Base-by-base conservation (phyloP, 2,797 vertebrate genomes). In the Siniperca undulata region DNA sequence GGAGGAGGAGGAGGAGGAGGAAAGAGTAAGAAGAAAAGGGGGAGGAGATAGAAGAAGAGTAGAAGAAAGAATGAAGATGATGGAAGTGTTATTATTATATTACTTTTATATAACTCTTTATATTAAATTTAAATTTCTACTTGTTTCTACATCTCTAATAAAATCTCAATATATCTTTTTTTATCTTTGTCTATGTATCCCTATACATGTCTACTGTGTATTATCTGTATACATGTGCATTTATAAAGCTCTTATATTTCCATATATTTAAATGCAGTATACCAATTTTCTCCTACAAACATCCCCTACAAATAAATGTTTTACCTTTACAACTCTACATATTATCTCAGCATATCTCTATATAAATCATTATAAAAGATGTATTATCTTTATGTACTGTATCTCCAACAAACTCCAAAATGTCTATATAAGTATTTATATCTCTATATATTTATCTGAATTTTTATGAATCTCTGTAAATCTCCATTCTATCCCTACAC, bases 21-120 rank as follows among this genome's bases (percentile, higher is more conserved):
- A 20, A 58, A 24, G 69, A 68, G 27, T 46, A 38, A 13, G 66
- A 58, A 71, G n/a, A 59, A 22, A 24, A 34, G 34, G 44, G 36
- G 9, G n/a, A 40, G 66, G 48, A 13, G 42, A 70, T 58, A 44
- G 7, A 50, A 62, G 27, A 70, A 38, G 53, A 67, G 62, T 24
- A 38, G 59, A 59, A 24, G 52, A 52, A 83, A 70, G 71, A 53
- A 46, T 62, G 62, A 77, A 56, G 74, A 81, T 60, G 34, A 67
- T 79, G 14, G 55, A 76, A 72, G 72, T 30, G 30, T 30, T 30
- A 30, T 30, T 30, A 30, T 30, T 30, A 30, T 3, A 30, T 30
- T 30, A 30, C 30, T 30, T 30, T 3, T 30, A 30, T 30, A 30
- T 30, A 30, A 30, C 30, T 60, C 27, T 60, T 52, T 22, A 22